Evolutionary conservation across 1,140 invertebrate genomes (phyloP).

Genomic region (Anagrus nilaparvatae): DNA sequence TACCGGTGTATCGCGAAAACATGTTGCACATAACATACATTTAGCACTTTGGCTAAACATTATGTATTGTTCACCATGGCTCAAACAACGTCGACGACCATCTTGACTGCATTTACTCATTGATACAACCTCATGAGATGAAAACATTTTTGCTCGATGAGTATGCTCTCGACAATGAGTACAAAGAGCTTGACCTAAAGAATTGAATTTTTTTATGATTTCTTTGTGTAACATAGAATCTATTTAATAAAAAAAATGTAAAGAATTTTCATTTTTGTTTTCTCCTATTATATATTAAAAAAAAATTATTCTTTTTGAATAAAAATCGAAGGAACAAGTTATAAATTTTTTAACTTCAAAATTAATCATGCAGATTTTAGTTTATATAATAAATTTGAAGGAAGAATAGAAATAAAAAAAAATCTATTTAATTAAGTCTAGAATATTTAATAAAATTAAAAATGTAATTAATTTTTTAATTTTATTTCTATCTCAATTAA

Average conservation of each 20-base stretch:
- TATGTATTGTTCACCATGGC: conserved; percentile 59
- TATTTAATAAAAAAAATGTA: background rate
- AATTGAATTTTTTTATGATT: background rate
- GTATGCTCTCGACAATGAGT: conserved; percentile 58
- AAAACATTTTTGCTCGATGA: conserved; percentile 65
- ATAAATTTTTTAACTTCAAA: too few relatives aligned
- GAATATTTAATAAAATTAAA: too few relatives aligned
- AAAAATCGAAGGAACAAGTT: too few relatives aligned
- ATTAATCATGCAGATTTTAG: too few relatives aligned
- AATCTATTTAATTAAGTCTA: too few relatives aligned
- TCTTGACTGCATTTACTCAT: conserved; percentile 61
- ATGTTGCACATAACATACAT: conserved; percentile 60
- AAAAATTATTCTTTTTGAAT: too few relatives aligned
- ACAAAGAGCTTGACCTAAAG: conserved; percentile 57
- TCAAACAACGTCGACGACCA: conserved; percentile 52
- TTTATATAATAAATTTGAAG: too few relatives aligned
- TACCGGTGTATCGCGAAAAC: conserved; percentile 55
- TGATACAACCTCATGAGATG: conserved; percentile 58
- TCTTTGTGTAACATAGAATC: background rate
- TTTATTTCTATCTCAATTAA: conserved; percentile 1
- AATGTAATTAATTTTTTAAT: too few relatives aligned
- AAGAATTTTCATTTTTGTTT: too few relatives aligned
- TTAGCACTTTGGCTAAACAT: conserved; percentile 60
- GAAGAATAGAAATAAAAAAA: too few relatives aligned
- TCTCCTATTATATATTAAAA: too few relatives aligned